Evolutionary conservation across 2,797 vertebrate species (phyloP).

Genomic region (Emys orbicularis): DNA sequence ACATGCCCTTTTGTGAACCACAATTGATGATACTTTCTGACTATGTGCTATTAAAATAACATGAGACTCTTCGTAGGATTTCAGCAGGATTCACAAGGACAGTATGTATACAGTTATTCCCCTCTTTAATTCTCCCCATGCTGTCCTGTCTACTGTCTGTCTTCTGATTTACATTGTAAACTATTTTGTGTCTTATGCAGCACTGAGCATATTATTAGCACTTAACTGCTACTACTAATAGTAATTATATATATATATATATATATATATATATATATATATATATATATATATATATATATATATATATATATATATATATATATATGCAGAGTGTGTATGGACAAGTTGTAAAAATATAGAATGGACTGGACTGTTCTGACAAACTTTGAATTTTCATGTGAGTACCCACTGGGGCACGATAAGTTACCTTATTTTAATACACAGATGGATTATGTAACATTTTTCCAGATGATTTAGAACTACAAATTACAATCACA

Average conservation of each 20-base stretch:
- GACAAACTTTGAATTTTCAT: background rate
- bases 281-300: background rate
- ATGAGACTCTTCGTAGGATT: background rate
- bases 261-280: background rate
- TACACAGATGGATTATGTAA: background rate
- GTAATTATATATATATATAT: background rate
- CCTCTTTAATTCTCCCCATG: background rate
- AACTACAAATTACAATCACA: background rate
- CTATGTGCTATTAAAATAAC: background rate
- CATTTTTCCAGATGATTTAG: background rate
- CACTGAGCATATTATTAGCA: constrained; percentile 13
- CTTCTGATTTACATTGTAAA: background rate
- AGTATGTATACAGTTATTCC: background rate
- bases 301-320: background rate
- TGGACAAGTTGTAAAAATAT: background rate
- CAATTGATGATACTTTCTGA: background rate
- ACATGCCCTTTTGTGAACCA: background rate
- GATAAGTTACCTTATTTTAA: background rate
- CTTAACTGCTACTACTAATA: background rate
- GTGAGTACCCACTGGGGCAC: constrained; percentile 8
- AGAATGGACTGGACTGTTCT: background rate
- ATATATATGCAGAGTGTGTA: background rate
- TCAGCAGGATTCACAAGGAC: background rate
- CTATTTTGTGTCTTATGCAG: background rate
- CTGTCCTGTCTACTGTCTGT: background rate